A percentile compares a stretch with the other conserved stretches of the same genome.
Evolutionary conservation across 2,888 invertebrate species (phyloP).

Genomic region (Clanis bilineata): DNA sequence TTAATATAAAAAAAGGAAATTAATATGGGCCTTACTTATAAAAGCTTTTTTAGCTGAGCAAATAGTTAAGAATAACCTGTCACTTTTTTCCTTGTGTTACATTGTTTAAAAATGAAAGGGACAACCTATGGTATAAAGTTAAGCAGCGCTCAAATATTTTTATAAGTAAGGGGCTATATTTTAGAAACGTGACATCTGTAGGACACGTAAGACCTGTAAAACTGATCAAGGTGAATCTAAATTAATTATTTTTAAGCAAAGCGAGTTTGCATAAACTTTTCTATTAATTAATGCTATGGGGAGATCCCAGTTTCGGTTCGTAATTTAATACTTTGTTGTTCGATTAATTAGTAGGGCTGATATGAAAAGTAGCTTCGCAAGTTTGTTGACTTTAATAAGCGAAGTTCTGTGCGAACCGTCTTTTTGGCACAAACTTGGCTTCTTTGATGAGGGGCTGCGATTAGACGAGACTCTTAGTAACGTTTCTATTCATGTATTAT

Average conservation of each 20-base stretch:
- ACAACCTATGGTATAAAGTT: too few relatives aligned
- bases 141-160: too few relatives aligned
- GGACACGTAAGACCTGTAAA: not conserved
- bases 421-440: slow-evolving; percentile 65
- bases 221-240: not conserved
- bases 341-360: slow-evolving; percentile 73
- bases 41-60: too few relatives aligned
- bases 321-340: slow-evolving; percentile 73
- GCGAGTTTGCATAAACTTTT: slow-evolving; percentile 36
- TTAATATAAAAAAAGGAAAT: too few relatives aligned
- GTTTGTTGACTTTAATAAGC: slow-evolving; percentile 70
- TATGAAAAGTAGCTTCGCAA: slow-evolving; percentile 65
- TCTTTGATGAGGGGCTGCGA: slow-evolving; percentile 66
- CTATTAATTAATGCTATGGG: slow-evolving; percentile 62
- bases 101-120: too few relatives aligned
- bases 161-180: too few relatives aligned
- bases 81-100: too few relatives aligned
- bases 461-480: slow-evolving; percentile 43
- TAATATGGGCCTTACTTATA: too few relatives aligned
- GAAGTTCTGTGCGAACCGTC: slow-evolving; percentile 68
- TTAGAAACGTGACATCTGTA: not conserved
- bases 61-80: too few relatives aligned
- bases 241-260: not conserved
- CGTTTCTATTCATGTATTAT: slow-evolving; percentile 11
- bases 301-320: slow-evolving; percentile 48